Evolutionary conservation across 2,113 vertebrate species (phyloP).

Genomic region (Otolemur garnettii): DNA sequence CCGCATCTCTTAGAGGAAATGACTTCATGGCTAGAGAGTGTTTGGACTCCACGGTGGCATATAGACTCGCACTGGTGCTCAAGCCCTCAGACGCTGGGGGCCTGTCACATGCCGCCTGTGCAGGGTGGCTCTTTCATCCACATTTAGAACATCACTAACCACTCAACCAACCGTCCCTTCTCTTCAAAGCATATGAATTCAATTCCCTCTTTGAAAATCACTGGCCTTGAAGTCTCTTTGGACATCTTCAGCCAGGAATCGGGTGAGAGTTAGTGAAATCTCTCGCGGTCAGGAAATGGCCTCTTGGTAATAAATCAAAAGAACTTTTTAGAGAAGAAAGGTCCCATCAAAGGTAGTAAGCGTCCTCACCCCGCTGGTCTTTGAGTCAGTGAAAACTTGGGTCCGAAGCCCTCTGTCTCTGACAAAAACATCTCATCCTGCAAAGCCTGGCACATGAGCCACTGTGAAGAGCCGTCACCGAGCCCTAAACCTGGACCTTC

Average conservation of each 20-base stretch:
- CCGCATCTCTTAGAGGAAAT: background rate
- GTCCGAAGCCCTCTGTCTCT: background rate
- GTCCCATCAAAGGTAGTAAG: background rate
- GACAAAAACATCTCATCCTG: background rate
- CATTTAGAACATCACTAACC: background rate
- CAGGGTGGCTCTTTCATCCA: background rate
- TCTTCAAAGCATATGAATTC: conserved; percentile 23
- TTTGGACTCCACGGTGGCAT: background rate
- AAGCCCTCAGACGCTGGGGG: background rate
- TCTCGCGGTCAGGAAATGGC: background rate
- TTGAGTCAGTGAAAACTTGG: background rate
- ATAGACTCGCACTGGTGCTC: background rate
- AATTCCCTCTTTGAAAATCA: conserved; percentile 29
- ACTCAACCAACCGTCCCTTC: background rate
- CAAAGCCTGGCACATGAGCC: background rate
- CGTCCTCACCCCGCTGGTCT: background rate
- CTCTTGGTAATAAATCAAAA: conserved; percentile 6
- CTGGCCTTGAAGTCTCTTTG: background rate
- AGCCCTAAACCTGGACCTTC: background rate
- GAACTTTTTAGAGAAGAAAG: background rate
- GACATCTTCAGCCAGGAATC: background rate
- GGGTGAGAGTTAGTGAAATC: conserved; percentile 10
- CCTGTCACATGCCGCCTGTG: background rate
- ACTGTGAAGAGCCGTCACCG: background rate
- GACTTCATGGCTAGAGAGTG: background rate